Conservation (phyloP, 1,140 invertebrate genomes). For the Campodea augens region DNA sequence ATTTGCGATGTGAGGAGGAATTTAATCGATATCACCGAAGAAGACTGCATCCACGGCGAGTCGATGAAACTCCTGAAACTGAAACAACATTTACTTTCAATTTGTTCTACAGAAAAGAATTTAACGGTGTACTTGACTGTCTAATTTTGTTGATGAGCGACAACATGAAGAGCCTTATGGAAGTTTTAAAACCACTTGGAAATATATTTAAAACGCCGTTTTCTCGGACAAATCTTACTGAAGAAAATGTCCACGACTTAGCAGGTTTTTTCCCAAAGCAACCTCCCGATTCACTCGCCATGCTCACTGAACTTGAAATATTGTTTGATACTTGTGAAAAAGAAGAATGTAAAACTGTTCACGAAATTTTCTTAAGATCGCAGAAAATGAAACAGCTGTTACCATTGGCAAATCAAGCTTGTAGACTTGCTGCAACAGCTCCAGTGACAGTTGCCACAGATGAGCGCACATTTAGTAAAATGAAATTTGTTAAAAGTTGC, state of each 20-base stretch:
- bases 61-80: background rate
- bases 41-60: background rate
- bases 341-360: background rate
- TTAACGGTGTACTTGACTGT: background rate
- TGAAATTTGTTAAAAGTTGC: background rate
- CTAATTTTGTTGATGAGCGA: background rate
- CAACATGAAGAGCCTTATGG: background rate
- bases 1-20: background rate
- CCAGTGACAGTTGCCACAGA: background rate
- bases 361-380: background rate
- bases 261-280: background rate
- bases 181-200: background rate
- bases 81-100: background rate
- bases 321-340: background rate
- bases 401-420: background rate
- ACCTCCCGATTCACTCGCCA: background rate
- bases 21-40: background rate
- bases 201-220: background rate
- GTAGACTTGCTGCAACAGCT: background rate
- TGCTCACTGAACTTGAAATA: background rate
- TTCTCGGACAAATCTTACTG: background rate
- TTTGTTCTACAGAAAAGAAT: background rate
- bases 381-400: background rate
- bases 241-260: background rate
- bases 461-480: background rate